These are phyloP conservation scores for Solenopsis invicta DNA, from an alignment of 1,140 invertebrate genomes.

Conservation along the genomic window DNA sequence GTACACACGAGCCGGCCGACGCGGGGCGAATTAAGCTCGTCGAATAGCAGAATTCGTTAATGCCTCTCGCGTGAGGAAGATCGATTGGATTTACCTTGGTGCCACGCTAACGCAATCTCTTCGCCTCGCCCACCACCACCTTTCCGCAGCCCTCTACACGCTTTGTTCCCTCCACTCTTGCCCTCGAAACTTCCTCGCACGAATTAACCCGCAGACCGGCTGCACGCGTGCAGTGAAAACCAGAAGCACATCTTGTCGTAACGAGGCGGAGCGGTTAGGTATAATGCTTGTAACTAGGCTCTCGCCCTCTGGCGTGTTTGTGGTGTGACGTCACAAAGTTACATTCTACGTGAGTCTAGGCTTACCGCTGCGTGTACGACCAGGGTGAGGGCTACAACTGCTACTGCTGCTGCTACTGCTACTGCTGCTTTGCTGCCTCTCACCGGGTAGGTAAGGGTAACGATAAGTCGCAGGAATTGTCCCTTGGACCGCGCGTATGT, in stretches of 20 bases:
- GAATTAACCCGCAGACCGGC: conserved; percentile 78
- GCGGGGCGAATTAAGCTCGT: conserved; percentile 67
- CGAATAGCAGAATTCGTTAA: conserved; percentile 74
- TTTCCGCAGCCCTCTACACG: conserved; percentile 57
- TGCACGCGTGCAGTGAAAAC: conserved; percentile 81
- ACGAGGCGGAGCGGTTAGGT: conserved; percentile 81
- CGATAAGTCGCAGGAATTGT: conserved; percentile 81
- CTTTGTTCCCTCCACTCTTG: conserved; percentile 62
- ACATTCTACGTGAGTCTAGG: conserved; percentile 77
- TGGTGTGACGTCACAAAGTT: conserved; percentile 85
- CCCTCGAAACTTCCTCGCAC: conserved; percentile 77
- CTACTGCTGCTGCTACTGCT: conserved; percentile 18
- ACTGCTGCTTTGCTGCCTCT: conserved; percentile 58
- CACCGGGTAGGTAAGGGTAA: conserved; percentile 72
- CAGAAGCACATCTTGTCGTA: conserved; percentile 84
- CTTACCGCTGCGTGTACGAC: conserved; percentile 74
- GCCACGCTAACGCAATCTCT: conserved; percentile 71
- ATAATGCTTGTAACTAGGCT: conserved; percentile 83
- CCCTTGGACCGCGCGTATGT: conserved; percentile 75
- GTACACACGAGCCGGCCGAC: conserved; percentile 22
- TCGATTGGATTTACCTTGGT: conserved; percentile 76
- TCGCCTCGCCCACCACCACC: conserved; percentile 34
- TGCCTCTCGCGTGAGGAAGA: conserved; percentile 77
- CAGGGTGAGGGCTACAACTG: conserved; percentile 64
- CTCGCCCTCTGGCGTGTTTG: conserved; percentile 83